Evolutionary conservation across 2,113 vertebrate species (phyloP).

Genomic region (Bufo gargarizans): DNA sequence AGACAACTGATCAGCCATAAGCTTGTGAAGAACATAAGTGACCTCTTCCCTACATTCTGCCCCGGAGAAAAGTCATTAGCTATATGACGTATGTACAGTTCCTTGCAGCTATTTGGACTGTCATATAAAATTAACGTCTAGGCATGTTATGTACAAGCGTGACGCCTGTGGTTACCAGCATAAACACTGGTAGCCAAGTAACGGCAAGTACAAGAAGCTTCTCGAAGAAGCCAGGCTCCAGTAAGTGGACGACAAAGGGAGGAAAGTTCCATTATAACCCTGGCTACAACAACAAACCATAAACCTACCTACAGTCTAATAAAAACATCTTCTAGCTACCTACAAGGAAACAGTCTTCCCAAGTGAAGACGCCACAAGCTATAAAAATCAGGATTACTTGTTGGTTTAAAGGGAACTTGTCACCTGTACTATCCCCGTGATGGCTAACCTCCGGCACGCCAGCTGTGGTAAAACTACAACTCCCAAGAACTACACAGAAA

Average conservation of each 20-base stretch:
- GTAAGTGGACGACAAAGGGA: background rate
- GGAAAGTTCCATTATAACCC: constrained; percentile 8
- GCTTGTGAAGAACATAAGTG: background rate
- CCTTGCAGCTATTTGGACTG: background rate
- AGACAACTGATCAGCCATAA: background rate
- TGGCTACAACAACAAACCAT: background rate
- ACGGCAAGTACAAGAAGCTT: background rate
- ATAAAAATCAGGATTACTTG: no score
- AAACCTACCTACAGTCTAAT: no score
- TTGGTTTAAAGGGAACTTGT: no score
- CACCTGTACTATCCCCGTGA: no score
- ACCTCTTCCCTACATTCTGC: background rate
- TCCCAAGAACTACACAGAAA: no score
- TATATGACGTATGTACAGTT: background rate
- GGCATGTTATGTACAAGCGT: background rate
- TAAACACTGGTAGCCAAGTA: constrained; percentile 44
- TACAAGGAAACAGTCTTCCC: background rate
- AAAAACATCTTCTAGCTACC: background rate
- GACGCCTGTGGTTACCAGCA: constrained; percentile 1
- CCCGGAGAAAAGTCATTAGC: background rate
- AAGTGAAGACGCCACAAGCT: no score
- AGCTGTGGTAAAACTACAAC: no score
- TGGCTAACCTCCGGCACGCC: no score
- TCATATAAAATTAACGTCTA: background rate
- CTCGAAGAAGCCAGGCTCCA: background rate